Evolutionary conservation across 2,797 vertebrate species (phyloP).

Genomic region (Xenopus petersii): DNA sequence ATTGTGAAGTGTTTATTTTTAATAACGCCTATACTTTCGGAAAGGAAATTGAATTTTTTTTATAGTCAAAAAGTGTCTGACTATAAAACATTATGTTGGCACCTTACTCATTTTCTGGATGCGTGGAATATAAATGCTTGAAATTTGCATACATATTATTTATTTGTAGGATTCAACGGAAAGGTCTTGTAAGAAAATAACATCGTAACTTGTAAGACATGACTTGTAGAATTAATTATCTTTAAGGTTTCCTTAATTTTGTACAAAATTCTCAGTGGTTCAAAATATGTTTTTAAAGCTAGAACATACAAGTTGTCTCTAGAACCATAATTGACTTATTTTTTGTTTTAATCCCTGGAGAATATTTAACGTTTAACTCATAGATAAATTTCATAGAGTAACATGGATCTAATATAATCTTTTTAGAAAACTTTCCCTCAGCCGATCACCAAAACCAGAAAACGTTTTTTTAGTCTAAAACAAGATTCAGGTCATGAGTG

Average conservation of each 20-base stretch:
- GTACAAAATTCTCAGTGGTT: background rate
- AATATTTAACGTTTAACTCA: too few species aligned
- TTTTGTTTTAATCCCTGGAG: too few species aligned
- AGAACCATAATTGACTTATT: too few species aligned
- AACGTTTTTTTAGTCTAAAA: too few species aligned
- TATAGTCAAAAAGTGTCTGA: slow-evolving; percentile 48
- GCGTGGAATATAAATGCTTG: slow-evolving; percentile 34
- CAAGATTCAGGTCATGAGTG: too few species aligned
- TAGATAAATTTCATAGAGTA: too few species aligned
- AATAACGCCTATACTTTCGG: slow-evolving; percentile 49
- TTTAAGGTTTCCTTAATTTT: background rate
- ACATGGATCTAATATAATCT: too few species aligned
- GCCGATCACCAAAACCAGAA: too few species aligned
- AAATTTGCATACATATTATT: slow-evolving; percentile 46
- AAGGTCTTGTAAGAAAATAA: slow-evolving; percentile 29
- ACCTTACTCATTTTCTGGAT: slow-evolving; percentile 34
- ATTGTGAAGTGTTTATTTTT: slow-evolving; percentile 50
- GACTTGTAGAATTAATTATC: slow-evolving; percentile 1
- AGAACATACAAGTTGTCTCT: too few species aligned
- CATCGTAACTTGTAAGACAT: background rate
- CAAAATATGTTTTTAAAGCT: background rate
- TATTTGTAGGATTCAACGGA: slow-evolving; percentile 21
- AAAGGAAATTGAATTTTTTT: slow-evolving; percentile 50
- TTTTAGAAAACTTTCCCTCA: too few species aligned
- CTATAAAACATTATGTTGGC: slow-evolving; percentile 46